Evolutionary conservation across 2,113 vertebrate species (phyloP).

Genomic region (Lichenostomus cassidix): DNA sequence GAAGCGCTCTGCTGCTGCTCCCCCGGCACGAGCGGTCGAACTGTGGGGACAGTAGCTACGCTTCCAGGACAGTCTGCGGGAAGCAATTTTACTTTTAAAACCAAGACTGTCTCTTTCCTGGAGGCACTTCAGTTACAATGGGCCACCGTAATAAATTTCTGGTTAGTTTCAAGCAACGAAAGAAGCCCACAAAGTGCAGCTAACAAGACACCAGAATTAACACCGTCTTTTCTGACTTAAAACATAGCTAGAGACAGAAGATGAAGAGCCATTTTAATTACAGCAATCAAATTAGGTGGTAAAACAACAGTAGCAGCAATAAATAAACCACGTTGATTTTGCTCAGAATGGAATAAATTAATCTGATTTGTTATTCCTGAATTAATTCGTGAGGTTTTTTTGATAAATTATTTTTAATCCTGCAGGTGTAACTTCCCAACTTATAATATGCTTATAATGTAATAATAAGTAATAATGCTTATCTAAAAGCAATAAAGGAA

Average conservation of each 20-base stretch:
- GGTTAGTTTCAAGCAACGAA: background rate
- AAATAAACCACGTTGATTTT: background rate
- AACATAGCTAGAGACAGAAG: rapidly evolving
- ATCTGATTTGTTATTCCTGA: background rate
- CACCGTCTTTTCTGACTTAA: background rate
- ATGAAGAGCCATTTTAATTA: background rate
- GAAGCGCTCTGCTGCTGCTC: background rate
- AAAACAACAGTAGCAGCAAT: background rate
- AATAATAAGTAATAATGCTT: background rate
- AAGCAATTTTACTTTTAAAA: background rate
- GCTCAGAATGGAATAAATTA: background rate
- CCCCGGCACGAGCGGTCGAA: background rate
- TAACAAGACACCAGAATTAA: background rate
- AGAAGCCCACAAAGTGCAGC: background rate
- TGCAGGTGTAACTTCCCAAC: background rate
- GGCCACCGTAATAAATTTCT: rapidly evolving
- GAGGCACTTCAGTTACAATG: background rate
- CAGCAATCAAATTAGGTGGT: background rate
- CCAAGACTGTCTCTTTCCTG: background rate
- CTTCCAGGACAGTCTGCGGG: background rate
- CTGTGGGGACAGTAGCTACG: no score
- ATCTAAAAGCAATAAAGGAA: background rate
- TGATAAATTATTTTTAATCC: background rate
- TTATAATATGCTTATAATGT: no score
- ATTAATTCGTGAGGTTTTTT: background rate